A percentile compares a stretch with the other conserved stretches of the same genome.
These are phyloP conservation scores for Aquatica leii DNA, from an alignment of 2,888 invertebrate genomes.

Conservation along the genomic window DNA sequence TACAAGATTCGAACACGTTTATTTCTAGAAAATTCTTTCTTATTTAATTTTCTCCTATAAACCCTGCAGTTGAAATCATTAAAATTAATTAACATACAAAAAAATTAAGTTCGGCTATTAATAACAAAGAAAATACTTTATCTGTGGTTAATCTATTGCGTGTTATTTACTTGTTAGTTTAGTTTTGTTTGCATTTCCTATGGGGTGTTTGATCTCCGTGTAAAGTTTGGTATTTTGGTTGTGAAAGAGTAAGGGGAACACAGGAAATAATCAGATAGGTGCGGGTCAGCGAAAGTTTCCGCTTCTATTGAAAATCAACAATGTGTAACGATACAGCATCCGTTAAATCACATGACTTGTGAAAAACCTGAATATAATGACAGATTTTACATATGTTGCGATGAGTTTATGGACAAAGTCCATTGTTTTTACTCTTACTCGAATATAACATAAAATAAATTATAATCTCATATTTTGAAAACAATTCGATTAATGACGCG, in stretches of 20 bases:
- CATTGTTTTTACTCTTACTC: no score
- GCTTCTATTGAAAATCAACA: slow-evolving; percentile 60
- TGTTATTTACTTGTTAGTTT: slow-evolving; percentile 33
- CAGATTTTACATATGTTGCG: neutral
- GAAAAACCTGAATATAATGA: slow-evolving; percentile 3
- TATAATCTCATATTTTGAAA: no score
- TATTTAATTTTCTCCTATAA: no score
- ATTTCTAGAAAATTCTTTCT: no score
- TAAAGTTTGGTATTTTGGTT: slow-evolving; percentile 15
- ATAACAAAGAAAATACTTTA: slow-evolving; percentile 18
- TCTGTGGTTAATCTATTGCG: slow-evolving; percentile 33
- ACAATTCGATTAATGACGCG: no score
- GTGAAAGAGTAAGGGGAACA: slow-evolving; percentile 18
- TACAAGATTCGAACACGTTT: neutral
- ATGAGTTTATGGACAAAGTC: neutral
- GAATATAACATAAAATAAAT: no score
- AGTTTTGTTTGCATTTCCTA: slow-evolving; percentile 23
- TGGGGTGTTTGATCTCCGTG: slow-evolving; percentile 30
- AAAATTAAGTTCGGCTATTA: neutral
- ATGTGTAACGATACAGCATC: slow-evolving; percentile 60
- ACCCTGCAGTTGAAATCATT: neutral
- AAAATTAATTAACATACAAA: slow-evolving; percentile 1
- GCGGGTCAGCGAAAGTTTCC: slow-evolving; percentile 60
- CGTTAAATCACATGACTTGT: slow-evolving; percentile 45
- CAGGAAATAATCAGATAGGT: slow-evolving; percentile 58